These are phyloP conservation scores for Sylvicapra grimmia DNA, from an alignment of 2,113 vertebrate species.

Conservation along the genomic window DNA sequence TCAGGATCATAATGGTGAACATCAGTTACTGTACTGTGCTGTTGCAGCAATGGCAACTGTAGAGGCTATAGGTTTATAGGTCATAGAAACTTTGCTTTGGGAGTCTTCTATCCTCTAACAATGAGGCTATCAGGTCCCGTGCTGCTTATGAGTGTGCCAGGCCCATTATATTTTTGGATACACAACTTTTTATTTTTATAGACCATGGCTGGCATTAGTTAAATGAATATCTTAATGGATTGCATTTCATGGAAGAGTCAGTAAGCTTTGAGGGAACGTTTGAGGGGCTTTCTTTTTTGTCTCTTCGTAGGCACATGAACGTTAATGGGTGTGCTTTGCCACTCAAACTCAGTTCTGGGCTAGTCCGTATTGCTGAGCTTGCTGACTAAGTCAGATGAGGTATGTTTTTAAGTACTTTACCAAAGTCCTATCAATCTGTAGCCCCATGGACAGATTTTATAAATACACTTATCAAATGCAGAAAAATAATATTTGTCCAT, in stretches of 20 bases:
- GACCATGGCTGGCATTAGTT: not conserved
- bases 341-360: not conserved
- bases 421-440: not conserved
- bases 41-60: not conserved
- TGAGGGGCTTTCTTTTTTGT: not conserved
- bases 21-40: not conserved
- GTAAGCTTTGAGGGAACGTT: not conserved
- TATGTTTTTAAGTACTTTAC: not conserved
- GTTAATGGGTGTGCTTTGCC: not conserved
- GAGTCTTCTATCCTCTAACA: not conserved
- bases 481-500: not conserved
- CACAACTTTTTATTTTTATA: not conserved
- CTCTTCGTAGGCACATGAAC: not conserved
- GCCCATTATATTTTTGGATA: not conserved
- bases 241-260: not conserved
- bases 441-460: not conserved
- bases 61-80: not conserved
- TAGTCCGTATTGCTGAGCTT: not conserved
- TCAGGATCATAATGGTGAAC: not conserved
- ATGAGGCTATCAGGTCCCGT: not conserved
- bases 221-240: not conserved
- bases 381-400: not conserved
- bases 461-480: not conserved
- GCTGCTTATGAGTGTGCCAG: not conserved
- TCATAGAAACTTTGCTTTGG: not conserved